phyloP scores from a whole-genome alignment of 2,797 vertebrate genomes.

The Adelosebastes latens region DNA sequence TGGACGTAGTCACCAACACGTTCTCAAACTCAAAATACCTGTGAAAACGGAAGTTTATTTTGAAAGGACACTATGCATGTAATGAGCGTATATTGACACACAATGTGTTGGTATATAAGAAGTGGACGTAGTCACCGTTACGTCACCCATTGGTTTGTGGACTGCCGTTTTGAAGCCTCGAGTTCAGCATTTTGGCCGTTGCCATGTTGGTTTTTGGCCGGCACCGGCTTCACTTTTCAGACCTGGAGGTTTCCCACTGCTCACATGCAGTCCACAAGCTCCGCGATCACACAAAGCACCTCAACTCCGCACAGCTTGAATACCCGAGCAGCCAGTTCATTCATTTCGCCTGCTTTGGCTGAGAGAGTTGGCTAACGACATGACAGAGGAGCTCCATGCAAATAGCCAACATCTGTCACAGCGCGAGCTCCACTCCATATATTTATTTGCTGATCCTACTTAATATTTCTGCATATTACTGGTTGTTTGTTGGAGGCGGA shows the following conservation, averaged over 20 bases:
- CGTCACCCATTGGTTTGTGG: too few relatives aligned
- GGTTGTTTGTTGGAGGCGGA: conserved; percentile 82
- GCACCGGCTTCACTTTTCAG: too few relatives aligned
- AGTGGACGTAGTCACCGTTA: too few relatives aligned
- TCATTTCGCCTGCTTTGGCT: conserved; percentile 64
- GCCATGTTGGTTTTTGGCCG: too few relatives aligned
- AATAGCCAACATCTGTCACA: conserved; percentile 82
- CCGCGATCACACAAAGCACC: conserved; percentile 36
- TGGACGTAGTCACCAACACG: too few relatives aligned
- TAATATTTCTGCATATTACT: conserved; percentile 86
- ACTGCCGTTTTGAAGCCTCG: too few relatives aligned
- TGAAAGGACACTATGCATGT: too few relatives aligned
- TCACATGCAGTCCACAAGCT: not conserved
- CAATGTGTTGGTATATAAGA: too few relatives aligned
- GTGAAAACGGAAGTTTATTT: too few relatives aligned
- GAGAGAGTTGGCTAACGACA: conserved; percentile 77
- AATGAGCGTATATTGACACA: too few relatives aligned
- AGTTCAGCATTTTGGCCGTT: too few relatives aligned
- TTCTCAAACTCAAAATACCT: too few relatives aligned
- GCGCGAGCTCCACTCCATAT: conserved; percentile 71
- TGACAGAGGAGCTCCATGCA: conserved; percentile 80
- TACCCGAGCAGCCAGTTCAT: conserved; percentile 55
- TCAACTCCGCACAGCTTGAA: conserved; percentile 28
- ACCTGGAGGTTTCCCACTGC: not conserved
- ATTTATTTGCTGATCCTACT: conserved; percentile 87